Percentiles rank a stretch among this genome's conserved stretches.
Conservation (phyloP, 1,140 invertebrate genomes). For the Limonius californicus region DNA sequence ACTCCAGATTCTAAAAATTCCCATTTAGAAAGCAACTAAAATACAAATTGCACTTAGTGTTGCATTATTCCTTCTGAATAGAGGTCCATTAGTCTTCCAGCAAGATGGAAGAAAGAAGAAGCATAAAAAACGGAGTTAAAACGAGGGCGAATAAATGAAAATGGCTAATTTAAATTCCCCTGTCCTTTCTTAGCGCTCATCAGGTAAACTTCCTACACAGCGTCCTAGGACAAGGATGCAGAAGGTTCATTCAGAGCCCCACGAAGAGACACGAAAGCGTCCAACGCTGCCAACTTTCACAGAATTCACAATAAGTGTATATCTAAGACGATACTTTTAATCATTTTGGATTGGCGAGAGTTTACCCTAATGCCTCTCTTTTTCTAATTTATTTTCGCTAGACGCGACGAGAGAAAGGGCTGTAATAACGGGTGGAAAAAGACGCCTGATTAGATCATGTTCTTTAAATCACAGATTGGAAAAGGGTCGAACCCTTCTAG, state of each 20-base stretch:
- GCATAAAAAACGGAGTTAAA: constrained; percentile 33
- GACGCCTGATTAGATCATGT: constrained; percentile 31
- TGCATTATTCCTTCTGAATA: constrained; percentile 35
- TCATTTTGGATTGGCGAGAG: constrained; percentile 31
- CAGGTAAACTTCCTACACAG: constrained; percentile 4
- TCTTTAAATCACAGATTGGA: constrained; percentile 37
- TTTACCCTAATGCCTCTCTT: constrained; percentile 22
- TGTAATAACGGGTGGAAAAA: constrained; percentile 14
- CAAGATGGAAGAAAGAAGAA: constrained; percentile 27
- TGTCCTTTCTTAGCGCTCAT: constrained; percentile 21
- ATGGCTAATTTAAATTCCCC: constrained; percentile 41
- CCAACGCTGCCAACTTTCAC: not conserved
- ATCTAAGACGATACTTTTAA: constrained; percentile 37
- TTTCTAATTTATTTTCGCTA: constrained; percentile 24
- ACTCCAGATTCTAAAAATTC: not conserved
- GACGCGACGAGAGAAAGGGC: constrained; percentile 6
- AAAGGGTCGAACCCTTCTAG: constrained; percentile 26
- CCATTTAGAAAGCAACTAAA: constrained; percentile 2
- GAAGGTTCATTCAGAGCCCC: not conserved
- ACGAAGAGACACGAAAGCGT: not conserved
- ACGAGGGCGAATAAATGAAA: constrained; percentile 41
- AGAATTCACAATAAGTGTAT: constrained; percentile 26
- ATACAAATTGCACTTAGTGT: constrained; percentile 35
- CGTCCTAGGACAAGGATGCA: not conserved
- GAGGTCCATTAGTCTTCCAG: constrained; percentile 32